Evolutionary conservation across 1,140 invertebrate species (phyloP).

Genomic region (Copidosoma floridanum): DNA sequence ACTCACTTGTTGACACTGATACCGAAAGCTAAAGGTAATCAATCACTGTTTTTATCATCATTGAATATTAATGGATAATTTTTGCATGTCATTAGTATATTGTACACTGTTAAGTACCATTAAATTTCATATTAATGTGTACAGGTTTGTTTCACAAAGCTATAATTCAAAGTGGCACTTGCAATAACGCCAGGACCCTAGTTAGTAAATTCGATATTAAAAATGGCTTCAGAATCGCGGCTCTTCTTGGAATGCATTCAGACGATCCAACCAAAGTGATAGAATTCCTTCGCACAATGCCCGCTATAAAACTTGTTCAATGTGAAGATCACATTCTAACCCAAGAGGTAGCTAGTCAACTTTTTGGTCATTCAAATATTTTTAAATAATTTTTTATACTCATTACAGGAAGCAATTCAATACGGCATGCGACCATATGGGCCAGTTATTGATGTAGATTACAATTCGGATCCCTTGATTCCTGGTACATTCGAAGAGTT

Average conservation of each 20-base stretch:
- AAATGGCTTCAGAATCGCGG: not conserved
- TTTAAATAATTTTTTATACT: too few relatives aligned
- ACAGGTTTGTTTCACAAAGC: not conserved
- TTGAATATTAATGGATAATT: too few relatives aligned
- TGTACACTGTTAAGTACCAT: too few relatives aligned
- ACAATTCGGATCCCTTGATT: too few relatives aligned
- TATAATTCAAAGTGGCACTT: not conserved
- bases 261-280: not conserved
- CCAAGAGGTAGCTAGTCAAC: too few relatives aligned
- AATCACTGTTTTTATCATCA: too few relatives aligned
- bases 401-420: too few relatives aligned
- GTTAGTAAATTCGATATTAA: not conserved
- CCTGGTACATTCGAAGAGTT: constrained; percentile 12
- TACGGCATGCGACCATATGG: too few relatives aligned
- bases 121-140: too few relatives aligned
- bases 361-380: too few relatives aligned
- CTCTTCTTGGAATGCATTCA: not conserved
- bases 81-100: too few relatives aligned
- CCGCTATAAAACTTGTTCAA: not conserved
- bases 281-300: not conserved
- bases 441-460: not conserved
- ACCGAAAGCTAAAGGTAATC: constrained; percentile 49
- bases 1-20: constrained; percentile 48
- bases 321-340: not conserved
- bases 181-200: not conserved